Evolutionary conservation across 92 coral and sea anemone genomes (phyloP), one percentile per base, ranked within the genome.

Genomic region (Siderastrea radians): DNA sequence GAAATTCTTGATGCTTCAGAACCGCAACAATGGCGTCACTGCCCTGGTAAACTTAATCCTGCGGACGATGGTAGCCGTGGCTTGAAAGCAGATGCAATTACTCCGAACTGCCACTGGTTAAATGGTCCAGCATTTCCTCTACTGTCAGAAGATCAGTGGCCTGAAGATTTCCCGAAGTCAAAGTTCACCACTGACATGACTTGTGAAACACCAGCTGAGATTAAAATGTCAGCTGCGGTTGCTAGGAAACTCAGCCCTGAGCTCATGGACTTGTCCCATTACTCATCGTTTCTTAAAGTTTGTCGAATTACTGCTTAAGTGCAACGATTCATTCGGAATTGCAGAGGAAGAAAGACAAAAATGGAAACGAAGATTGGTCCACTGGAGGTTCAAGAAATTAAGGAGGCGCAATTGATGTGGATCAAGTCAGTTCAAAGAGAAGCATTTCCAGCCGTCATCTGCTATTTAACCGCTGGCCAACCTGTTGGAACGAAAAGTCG

Each of bases 31-130:
- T 84, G 93, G 89, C 77, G 68, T 76, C 80, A 88, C 73, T 75
- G 84, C 76, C 88, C 88, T 55, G 79, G 83, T 17, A 89, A 76
- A 77, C 83, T 69, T 17, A 84, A 89, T 60, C 89, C 89, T 5
- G 89, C 89, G 4, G 86, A 89, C 51, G 89, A 84, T 59, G 89
- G 80, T 59, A 84, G 84, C 47, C 76, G 92, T 74, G 92, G 88
- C 65, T 3, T 84, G 57, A 3, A 12, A 49, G 87, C 62, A 53
- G 75, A 49, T 15, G 73, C 74, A 58, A 81, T 87, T 44, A 68
- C 68, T 49, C 74, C 86, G 2, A 60, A 80, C 7, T 26, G 91
- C 49, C 67, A 65, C 46, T 87, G 91, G 91, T 52, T 87, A 45
- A 86, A 57, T 67, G 86, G 85, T 0, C 78, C 72, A 48, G 15